These are phyloP conservation scores for Artemia sp. DNA, from an alignment of 2,888 invertebrate genomes.

Conservation along the genomic window DNA sequence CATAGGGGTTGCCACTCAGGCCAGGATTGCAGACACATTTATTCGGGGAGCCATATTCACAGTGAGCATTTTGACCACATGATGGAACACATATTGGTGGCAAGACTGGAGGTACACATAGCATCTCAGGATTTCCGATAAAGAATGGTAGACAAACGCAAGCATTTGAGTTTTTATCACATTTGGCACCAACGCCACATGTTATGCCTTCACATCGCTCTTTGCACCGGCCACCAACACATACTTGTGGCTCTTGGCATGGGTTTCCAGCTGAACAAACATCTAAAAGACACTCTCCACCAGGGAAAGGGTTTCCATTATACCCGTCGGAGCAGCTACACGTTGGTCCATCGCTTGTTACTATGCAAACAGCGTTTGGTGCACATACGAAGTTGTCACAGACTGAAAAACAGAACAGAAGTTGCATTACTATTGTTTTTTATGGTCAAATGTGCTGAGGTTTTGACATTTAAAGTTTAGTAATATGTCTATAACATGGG, in stretches of 20 bases:
- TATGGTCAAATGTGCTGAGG: too few relatives aligned
- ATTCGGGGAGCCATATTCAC: slow-evolving; percentile 58
- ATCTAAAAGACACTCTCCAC: slow-evolving; percentile 64
- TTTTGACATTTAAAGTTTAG: too few relatives aligned
- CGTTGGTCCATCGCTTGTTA: slow-evolving; percentile 65
- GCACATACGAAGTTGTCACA: slow-evolving; percentile 31
- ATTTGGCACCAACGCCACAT: slow-evolving; percentile 73
- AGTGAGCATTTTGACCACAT: slow-evolving; percentile 68
- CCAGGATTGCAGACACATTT: slow-evolving; percentile 68
- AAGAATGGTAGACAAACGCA: slow-evolving; percentile 74
- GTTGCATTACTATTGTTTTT: too few relatives aligned
- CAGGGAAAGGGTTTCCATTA: slow-evolving; percentile 77
- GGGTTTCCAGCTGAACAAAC: slow-evolving; percentile 58
- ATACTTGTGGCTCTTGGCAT: slow-evolving; percentile 58
- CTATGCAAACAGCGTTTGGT: slow-evolving; percentile 29
- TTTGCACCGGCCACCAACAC: slow-evolving; percentile 71
- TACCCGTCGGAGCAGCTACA: slow-evolving; percentile 73
- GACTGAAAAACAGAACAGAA: slow-evolving; percentile 21
- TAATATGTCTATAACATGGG: too few relatives aligned
- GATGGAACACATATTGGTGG: slow-evolving; percentile 59
- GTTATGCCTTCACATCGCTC: slow-evolving; percentile 69
- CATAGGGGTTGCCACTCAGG: slow-evolving; percentile 70
- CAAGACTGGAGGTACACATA: slow-evolving; percentile 71
- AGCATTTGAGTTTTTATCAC: slow-evolving; percentile 58
- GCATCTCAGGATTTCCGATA: slow-evolving; percentile 67